phyloP scores from a whole-genome alignment of 1,140 invertebrate genomes.

The silkworm (Bombyx mori) region DNA sequence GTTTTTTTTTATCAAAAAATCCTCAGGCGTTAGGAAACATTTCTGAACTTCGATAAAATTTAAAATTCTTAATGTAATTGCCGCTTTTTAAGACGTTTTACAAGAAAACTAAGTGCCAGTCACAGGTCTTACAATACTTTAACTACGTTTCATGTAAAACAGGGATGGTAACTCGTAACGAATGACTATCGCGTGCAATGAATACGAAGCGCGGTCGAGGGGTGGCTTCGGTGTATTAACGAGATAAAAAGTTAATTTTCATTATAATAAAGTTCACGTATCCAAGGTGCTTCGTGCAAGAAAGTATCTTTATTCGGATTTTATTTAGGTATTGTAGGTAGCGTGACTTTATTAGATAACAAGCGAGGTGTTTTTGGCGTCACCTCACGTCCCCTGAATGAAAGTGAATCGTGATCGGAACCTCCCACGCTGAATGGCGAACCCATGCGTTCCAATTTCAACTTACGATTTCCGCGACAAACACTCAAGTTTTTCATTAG shows the following conservation, averaged over 20 bases:
- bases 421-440: constrained; percentile 27
- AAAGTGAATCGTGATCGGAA: constrained; percentile 42
- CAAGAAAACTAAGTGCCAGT: too few relatives aligned
- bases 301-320: constrained; percentile 4
- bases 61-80: too few relatives aligned
- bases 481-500: too few relatives aligned
- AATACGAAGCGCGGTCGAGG: constrained; percentile 16
- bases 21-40: too few relatives aligned
- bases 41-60: too few relatives aligned
- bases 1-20: too few relatives aligned
- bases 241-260: constrained; percentile 19
- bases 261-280: constrained; percentile 18
- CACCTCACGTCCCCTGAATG: constrained; percentile 45
- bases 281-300: constrained; percentile 3
- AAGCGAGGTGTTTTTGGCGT: constrained; percentile 46
- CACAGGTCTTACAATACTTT: not conserved
- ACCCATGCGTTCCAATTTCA: constrained; percentile 27
- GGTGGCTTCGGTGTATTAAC: constrained; percentile 11
- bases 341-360: constrained; percentile 46
- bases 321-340: constrained; percentile 10
- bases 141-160: constrained; percentile 6
- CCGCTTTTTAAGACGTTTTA: too few relatives aligned
- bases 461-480: not conserved
- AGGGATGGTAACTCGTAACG: constrained; percentile 9
- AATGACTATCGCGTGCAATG: constrained; percentile 18